A percentile compares a stretch with the other conserved stretches of the same genome.
Evolutionary conservation across 2,797 vertebrate genomes (phyloP).

Genomic region (Emydoidea blandingii): DNA sequence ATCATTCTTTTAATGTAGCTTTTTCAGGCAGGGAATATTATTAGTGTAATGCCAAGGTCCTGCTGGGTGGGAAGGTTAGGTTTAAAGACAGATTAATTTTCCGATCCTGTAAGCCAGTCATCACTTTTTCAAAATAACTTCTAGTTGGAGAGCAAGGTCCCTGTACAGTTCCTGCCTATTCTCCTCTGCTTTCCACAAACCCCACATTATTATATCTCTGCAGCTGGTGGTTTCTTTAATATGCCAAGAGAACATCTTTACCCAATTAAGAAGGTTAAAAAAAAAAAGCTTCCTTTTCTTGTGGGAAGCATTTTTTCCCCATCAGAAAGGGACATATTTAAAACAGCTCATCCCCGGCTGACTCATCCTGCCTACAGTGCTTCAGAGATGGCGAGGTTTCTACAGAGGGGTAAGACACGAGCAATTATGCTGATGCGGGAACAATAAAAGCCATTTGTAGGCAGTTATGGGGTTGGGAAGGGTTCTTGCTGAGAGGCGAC

Average conservation of each 20-base stretch:
- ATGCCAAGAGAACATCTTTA: neutral
- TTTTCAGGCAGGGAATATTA: no score
- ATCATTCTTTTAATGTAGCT: no score
- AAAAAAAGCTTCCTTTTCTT: neutral
- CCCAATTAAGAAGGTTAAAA: neutral
- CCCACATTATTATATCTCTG: neutral
- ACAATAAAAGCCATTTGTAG: neutral
- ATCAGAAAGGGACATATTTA: neutral
- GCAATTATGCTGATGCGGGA: neutral
- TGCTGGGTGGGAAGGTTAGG: no score
- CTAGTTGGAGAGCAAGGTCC: neutral
- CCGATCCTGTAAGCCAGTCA: neutral
- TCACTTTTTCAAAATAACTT: neutral
- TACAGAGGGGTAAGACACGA: neutral
- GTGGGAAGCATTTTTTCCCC: neutral
- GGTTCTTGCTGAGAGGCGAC: neutral
- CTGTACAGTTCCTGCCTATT: neutral
- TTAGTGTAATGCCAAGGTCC: no score
- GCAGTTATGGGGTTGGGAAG: neutral
- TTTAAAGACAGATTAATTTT: neutral
- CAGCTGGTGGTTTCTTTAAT: neutral
- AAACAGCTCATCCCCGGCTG: neutral
- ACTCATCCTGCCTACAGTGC: neutral
- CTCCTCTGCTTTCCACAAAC: neutral
- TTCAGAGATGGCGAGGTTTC: neutral